Evolutionary conservation across 2,888 invertebrate genomes (phyloP).

Genomic region (Caenorhabditis sp.): DNA sequence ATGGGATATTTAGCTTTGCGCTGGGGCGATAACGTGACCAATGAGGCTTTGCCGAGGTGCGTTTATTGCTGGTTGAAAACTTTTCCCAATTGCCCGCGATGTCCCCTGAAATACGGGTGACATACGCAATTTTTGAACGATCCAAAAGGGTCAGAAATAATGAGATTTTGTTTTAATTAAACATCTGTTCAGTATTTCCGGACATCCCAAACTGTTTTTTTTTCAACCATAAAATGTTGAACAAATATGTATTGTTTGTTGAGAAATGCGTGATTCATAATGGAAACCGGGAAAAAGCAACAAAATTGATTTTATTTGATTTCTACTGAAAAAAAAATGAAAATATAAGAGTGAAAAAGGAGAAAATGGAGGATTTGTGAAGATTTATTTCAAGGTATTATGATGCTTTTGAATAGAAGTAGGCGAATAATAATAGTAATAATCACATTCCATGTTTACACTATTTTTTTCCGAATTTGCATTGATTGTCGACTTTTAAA

Average conservation of each 20-base stretch:
- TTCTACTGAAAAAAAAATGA: background rate
- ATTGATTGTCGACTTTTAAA: conserved; percentile 4
- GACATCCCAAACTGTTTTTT: conserved; percentile 1
- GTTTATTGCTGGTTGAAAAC: conserved; percentile 70
- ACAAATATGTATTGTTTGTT: conserved; percentile 1
- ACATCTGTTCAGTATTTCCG: background rate
- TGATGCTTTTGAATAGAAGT: background rate
- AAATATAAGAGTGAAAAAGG: background rate
- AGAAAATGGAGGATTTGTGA: background rate
- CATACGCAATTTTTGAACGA: conserved; percentile 58
- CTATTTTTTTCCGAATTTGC: background rate
- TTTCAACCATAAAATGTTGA: conserved; percentile 9
- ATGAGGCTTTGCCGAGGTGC: conserved; percentile 69
- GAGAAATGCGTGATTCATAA: background rate
- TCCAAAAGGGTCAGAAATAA: background rate
- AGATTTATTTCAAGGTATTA: conserved; percentile 6
- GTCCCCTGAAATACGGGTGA: conserved; percentile 56
- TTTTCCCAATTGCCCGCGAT: conserved; percentile 67
- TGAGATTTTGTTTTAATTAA: background rate
- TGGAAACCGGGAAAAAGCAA: background rate
- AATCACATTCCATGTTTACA: background rate
- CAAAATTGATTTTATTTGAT: background rate
- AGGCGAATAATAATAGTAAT: background rate
- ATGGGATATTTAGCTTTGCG: conserved; percentile 51
- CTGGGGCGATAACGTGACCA: conserved; percentile 69